These are phyloP conservation scores for Leptocoma aspasia DNA, from an alignment of 2,113 vertebrate genomes.

Conservation along the genomic window DNA sequence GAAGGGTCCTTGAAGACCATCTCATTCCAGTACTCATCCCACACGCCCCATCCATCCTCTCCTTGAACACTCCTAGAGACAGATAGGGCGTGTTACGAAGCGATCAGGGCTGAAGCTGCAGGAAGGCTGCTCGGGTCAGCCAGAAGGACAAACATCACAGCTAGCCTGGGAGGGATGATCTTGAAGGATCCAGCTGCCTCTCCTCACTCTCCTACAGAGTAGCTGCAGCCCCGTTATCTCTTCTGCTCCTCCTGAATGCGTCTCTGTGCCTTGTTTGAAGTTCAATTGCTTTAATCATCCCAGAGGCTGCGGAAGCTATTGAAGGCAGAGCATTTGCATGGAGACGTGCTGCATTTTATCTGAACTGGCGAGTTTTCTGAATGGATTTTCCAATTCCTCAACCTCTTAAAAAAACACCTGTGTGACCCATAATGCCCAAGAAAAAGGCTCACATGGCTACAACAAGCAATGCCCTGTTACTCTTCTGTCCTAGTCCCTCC, in stretches of 20 bases:
- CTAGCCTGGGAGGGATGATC: not conserved
- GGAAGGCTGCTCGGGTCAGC: not conserved
- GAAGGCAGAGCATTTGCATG: not conserved
- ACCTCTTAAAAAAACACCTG: not conserved
- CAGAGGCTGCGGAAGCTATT: not conserved
- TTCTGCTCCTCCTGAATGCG: not conserved
- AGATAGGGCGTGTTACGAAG: accelerated
- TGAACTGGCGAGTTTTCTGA: not conserved
- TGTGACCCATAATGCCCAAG: not conserved
- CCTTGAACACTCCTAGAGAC: not conserved
- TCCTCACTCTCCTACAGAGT: not conserved
- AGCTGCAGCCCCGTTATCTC: slow-evolving; percentile 30
- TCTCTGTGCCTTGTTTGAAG: not conserved
- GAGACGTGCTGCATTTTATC: not conserved
- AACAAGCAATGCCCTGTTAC: not conserved
- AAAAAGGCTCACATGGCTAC: not conserved
- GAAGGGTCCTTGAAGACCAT: not conserved
- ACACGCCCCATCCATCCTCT: not conserved
- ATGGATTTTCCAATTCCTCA: not conserved
- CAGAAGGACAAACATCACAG: not conserved
- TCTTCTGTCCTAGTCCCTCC: not conserved
- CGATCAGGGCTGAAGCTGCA: not conserved
- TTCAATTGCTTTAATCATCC: slow-evolving; percentile 51
- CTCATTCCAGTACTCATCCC: not conserved
- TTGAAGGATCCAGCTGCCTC: not conserved